A percentile compares a stretch with the other conserved stretches of the same genome.
Conservation (phyloP, 2,888 invertebrate species). For the Orthosia gracilis region DNA sequence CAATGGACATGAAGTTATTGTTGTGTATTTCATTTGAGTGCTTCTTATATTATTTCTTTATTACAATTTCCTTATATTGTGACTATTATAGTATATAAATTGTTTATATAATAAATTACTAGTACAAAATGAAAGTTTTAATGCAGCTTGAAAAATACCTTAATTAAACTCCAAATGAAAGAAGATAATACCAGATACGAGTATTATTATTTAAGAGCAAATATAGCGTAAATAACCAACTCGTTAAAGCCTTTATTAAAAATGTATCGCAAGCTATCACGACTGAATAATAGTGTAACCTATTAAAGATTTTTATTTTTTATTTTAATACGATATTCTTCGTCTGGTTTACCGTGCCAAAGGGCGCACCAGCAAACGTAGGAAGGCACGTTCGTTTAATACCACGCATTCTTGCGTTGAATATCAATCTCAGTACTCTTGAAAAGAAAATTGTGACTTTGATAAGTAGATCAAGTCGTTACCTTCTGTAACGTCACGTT, state of each 20-base stretch:
- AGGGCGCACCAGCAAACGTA: slow-evolving; percentile 47
- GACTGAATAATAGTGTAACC: neutral
- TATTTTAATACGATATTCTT: slow-evolving; percentile 17
- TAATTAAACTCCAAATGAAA: slow-evolving; percentile 2
- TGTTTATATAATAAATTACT: too few relatives aligned
- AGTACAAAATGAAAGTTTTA: too few relatives aligned
- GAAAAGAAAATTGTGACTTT: slow-evolving; percentile 61
- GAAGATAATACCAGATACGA: too few relatives aligned
- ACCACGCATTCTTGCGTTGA: slow-evolving; percentile 67
- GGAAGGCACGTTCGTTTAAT: slow-evolving; percentile 68
- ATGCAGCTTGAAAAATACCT: neutral
- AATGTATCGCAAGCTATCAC: neutral
- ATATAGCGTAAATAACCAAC: neutral
- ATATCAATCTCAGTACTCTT: slow-evolving; percentile 66
- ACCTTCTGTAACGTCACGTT: too few relatives aligned
- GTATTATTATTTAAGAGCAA: too few relatives aligned
- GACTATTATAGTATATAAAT: too few relatives aligned
- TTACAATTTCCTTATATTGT: slow-evolving; percentile 2
- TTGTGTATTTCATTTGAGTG: slow-evolving; percentile 3
- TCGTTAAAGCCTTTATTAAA: neutral
- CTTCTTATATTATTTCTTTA: neutral
- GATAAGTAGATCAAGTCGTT: slow-evolving; percentile 63
- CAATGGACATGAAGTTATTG: slow-evolving; percentile 1
- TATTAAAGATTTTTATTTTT: slow-evolving; percentile 1
- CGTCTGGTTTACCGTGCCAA: slow-evolving; percentile 36